These are phyloP conservation scores for Galaxias olidus DNA, from an alignment of 2,797 vertebrate genomes.

Conservation along the genomic window DNA sequence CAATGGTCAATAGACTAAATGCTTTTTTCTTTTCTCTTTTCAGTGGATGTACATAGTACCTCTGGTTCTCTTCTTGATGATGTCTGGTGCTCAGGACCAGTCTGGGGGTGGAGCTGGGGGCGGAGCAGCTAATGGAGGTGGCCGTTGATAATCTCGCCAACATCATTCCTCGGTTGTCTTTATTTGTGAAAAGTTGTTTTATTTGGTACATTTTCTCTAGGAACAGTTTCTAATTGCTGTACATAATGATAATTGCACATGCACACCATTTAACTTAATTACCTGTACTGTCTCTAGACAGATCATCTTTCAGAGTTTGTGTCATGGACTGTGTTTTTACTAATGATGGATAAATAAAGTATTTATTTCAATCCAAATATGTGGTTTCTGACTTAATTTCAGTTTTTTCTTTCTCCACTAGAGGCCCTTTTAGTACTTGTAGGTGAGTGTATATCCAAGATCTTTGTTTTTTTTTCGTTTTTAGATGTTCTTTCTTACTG, in stretches of 20 bases:
- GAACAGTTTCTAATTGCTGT: conserved; percentile 55
- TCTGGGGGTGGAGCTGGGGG: conserved; percentile 82
- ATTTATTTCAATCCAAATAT: conserved; percentile 62
- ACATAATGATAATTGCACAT: conserved; percentile 53
- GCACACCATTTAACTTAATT: background rate
- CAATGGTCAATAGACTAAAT: background rate
- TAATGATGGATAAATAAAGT: conserved; percentile 66
- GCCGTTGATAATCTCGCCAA: conserved; percentile 62
- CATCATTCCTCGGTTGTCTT: background rate
- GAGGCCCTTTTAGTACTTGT: background rate
- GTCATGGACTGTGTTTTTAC: conserved; percentile 54
- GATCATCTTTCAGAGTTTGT: conserved; percentile 16
- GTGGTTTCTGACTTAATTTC: conserved; percentile 1
- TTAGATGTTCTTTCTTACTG: too few species aligned
- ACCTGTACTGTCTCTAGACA: conserved; percentile 33
- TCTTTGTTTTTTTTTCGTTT: too few species aligned
- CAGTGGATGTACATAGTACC: conserved; percentile 98
- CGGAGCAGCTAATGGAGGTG: conserved; percentile 75
- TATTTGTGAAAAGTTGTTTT: conserved; percentile 13
- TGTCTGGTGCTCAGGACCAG: conserved; percentile 91
- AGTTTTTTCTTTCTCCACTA: background rate
- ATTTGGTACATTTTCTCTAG: conserved; percentile 9
- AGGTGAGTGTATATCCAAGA: too few species aligned
- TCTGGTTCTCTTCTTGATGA: conserved; percentile 93
- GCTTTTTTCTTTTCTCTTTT: conserved; percentile 6